A percentile compares a stretch with the other conserved stretches of the same genome.
Conservation (phyloP, 1,140 invertebrate species). For the Dendroctonus valens region DNA sequence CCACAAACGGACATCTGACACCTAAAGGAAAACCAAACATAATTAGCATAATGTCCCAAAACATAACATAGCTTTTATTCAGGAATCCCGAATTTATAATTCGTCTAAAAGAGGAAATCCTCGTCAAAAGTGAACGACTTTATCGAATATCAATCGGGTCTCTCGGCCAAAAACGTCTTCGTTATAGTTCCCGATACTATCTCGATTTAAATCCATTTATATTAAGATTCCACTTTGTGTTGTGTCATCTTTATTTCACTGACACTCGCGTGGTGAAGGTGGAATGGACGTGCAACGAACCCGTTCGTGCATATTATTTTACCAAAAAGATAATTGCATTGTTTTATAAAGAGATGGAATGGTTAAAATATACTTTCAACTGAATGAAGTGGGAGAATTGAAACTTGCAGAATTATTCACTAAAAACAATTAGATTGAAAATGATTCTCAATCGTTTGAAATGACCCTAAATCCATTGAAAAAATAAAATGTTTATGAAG, state of each 20-base stretch:
- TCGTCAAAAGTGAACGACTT: conserved; percentile 44
- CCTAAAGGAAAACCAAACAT: conserved; percentile 26
- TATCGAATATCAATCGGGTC: conserved; percentile 42
- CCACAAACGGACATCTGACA: conserved; percentile 16
- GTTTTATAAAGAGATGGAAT: too few species aligned
- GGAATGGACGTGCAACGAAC: conserved; percentile 7
- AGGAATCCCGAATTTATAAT: conserved; percentile 43
- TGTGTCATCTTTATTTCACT: conserved; percentile 39
- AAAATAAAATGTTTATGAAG: too few species aligned
- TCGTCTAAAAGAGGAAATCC: conserved; percentile 43
- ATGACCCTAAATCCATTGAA: too few species aligned
- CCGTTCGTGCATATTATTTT: too few species aligned
- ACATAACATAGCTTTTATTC: conserved; percentile 32
- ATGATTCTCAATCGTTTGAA: too few species aligned
- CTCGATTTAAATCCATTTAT: conserved; percentile 44
- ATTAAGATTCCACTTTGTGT: conserved; percentile 45
- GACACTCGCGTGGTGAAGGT: conserved; percentile 20
- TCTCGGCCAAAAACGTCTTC: conserved; percentile 35
- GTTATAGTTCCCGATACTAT: conserved; percentile 37
- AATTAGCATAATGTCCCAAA: conserved; percentile 34
- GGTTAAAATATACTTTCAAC: too few species aligned
- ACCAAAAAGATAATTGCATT: too few species aligned
- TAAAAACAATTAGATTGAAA: too few species aligned
- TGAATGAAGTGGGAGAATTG: too few species aligned
- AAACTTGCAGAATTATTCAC: too few species aligned